Evolutionary conservation across 1,140 invertebrate species (phyloP).

Genomic region (Anthonomus grandis): DNA sequence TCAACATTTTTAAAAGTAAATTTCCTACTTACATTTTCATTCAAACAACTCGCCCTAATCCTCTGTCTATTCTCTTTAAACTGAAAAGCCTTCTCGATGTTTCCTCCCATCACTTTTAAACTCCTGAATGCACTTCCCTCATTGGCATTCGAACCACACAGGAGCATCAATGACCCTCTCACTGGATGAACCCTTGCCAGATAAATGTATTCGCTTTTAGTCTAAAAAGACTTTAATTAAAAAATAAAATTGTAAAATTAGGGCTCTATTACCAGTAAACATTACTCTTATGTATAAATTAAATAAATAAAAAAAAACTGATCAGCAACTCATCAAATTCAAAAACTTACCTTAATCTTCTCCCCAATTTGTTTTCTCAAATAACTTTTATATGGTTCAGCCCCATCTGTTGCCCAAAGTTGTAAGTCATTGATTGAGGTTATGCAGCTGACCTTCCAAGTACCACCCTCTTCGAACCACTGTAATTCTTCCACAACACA

Average conservation of each 20-base stretch:
- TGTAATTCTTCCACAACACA: constrained; percentile 68
- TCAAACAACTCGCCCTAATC: constrained; percentile 61
- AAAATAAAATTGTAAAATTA: neutral
- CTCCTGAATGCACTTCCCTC: constrained; percentile 54
- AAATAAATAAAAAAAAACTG: constrained; percentile 30
- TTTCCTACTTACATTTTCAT: constrained; percentile 54
- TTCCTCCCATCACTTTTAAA: constrained; percentile 52
- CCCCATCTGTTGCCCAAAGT: constrained; percentile 56
- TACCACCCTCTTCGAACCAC: constrained; percentile 53
- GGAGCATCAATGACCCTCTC: constrained; percentile 52
- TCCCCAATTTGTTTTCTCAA: constrained; percentile 38
- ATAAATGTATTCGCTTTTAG: constrained; percentile 62
- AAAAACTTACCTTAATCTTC: constrained; percentile 31
- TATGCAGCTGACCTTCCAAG: constrained; percentile 59
- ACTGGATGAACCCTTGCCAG: constrained; percentile 56
- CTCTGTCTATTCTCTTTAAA: constrained; percentile 63
- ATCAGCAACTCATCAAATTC: constrained; percentile 22
- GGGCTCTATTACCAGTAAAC: too few species aligned
- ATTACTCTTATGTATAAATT: too few species aligned
- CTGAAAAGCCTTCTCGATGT: constrained; percentile 54
- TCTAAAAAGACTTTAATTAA: constrained; percentile 42
- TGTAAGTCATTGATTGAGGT: constrained; percentile 71
- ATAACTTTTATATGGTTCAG: constrained; percentile 44
- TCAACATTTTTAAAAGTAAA: neutral
- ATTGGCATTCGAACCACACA: constrained; percentile 60